Evolutionary conservation across 2,888 invertebrate genomes (phyloP).

Genomic region (Cheilosia variabilis): DNA sequence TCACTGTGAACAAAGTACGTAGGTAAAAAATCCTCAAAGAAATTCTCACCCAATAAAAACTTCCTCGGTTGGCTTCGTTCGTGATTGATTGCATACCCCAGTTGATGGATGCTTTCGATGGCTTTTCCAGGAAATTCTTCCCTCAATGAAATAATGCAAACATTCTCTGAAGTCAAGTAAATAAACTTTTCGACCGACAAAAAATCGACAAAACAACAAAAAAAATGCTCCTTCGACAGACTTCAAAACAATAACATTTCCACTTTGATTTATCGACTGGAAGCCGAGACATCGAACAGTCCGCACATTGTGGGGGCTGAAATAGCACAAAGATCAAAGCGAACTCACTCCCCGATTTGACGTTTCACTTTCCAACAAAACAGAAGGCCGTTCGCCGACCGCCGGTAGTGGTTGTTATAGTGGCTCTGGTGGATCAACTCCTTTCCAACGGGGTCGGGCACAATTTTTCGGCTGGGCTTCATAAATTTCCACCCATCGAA

Average conservation of each 20-base stretch:
- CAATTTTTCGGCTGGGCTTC: slow-evolving; percentile 39
- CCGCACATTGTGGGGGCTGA: slow-evolving; percentile 13
- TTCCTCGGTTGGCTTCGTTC: slow-evolving; percentile 43
- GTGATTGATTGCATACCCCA: slow-evolving; percentile 68
- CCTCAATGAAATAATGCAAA: slow-evolving; percentile 70
- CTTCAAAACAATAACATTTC: slow-evolving; percentile 75
- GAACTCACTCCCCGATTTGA: slow-evolving; percentile 63
- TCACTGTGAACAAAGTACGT: not conserved
- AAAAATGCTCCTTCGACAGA: slow-evolving; percentile 58
- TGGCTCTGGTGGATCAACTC: not conserved
- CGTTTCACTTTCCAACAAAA: slow-evolving; percentile 63
- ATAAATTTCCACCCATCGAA: slow-evolving; percentile 48
- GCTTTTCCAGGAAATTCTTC: slow-evolving; percentile 68
- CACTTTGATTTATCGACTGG: slow-evolving; percentile 73
- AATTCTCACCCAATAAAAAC: slow-evolving; percentile 72
- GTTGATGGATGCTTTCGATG: slow-evolving; percentile 72
- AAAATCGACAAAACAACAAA: slow-evolving; percentile 11
- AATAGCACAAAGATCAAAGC: slow-evolving; percentile 67
- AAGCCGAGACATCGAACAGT: slow-evolving; percentile 50
- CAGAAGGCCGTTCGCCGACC: slow-evolving; percentile 30
- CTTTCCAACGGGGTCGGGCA: slow-evolving; percentile 29
- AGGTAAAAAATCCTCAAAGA: slow-evolving; percentile 46
- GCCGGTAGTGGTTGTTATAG: not conserved
- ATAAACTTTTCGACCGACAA: slow-evolving; percentile 61
- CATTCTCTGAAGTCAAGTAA: slow-evolving; percentile 71